Conservation (phyloP, 2,888 invertebrate genomes). For the Pardosa pseudoannulata region DNA sequence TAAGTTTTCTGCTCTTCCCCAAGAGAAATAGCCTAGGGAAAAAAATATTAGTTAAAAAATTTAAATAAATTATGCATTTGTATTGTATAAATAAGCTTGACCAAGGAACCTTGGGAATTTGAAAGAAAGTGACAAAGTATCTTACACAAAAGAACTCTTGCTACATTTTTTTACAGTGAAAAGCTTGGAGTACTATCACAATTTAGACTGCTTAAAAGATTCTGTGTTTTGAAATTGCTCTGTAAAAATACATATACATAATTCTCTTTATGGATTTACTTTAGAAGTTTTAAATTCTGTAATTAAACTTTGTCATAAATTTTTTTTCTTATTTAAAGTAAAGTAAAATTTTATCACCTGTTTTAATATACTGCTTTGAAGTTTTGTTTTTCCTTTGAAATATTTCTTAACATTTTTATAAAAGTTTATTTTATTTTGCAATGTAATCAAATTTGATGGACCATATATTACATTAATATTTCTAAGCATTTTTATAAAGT, state of each 20-base stretch:
- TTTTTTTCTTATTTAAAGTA: too few species aligned
- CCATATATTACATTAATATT: too few species aligned
- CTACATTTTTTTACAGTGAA: background rate
- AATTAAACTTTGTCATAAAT: too few species aligned
- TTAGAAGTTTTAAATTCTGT: too few species aligned
- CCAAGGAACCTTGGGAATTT: background rate
- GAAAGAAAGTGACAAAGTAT: background rate
- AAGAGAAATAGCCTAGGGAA: constrained; percentile 46
- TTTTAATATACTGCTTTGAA: too few species aligned
- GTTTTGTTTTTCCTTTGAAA: too few species aligned
- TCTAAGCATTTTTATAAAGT: too few species aligned
- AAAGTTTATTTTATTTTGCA: too few species aligned
- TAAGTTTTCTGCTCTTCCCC: constrained; percentile 69
- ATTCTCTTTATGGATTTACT: too few species aligned
- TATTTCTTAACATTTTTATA: too few species aligned
- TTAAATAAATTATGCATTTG: constrained; percentile 10
- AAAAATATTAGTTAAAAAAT: background rate
- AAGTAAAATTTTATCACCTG: too few species aligned
- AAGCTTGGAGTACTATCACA: background rate
- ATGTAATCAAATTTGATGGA: too few species aligned
- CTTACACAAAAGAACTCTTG: background rate
- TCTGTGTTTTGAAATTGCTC: background rate
- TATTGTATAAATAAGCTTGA: background rate
- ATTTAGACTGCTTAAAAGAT: background rate
- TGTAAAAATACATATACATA: background rate